phyloP scores from a whole-genome alignment of 2,888 invertebrate genomes.

The Thymelicus lineola region DNA sequence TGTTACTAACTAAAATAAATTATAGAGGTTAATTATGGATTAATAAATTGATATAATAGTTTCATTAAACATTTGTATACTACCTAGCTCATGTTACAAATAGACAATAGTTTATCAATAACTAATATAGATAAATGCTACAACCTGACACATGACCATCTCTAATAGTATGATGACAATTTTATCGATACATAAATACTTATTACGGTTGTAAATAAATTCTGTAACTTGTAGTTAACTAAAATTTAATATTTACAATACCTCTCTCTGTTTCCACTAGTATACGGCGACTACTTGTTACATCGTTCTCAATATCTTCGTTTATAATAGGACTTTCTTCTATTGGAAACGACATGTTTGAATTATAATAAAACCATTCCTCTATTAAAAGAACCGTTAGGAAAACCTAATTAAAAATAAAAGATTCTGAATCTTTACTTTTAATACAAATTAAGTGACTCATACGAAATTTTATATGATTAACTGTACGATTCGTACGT shows the following conservation, averaged over 20 bases:
- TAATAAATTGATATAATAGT: too few relatives aligned
- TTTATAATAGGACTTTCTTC: constrained; percentile 79
- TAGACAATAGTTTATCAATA: too few relatives aligned
- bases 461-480: constrained; percentile 46
- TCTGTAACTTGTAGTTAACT: neutral
- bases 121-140: too few relatives aligned
- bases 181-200: too few relatives aligned
- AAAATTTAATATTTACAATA: constrained; percentile 43
- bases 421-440: constrained; percentile 1
- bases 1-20: too few relatives aligned
- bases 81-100: too few relatives aligned
- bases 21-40: too few relatives aligned
- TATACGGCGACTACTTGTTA: constrained; percentile 68
- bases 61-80: too few relatives aligned
- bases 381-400: constrained; percentile 10
- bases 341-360: constrained; percentile 65
- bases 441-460: constrained; percentile 46
- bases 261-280: constrained; percentile 68
- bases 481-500: constrained; percentile 45
- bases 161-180: too few relatives aligned
- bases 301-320: constrained; percentile 75
- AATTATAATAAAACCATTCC: constrained; percentile 51
- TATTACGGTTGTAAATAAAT: too few relatives aligned
- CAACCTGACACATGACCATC: too few relatives aligned
- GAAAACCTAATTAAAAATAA: neutral